Evolutionary conservation across 2,797 vertebrate species (phyloP), one percentile per base, ranked within the genome.

Genomic region (Dendrocincla tyrannina): DNA sequence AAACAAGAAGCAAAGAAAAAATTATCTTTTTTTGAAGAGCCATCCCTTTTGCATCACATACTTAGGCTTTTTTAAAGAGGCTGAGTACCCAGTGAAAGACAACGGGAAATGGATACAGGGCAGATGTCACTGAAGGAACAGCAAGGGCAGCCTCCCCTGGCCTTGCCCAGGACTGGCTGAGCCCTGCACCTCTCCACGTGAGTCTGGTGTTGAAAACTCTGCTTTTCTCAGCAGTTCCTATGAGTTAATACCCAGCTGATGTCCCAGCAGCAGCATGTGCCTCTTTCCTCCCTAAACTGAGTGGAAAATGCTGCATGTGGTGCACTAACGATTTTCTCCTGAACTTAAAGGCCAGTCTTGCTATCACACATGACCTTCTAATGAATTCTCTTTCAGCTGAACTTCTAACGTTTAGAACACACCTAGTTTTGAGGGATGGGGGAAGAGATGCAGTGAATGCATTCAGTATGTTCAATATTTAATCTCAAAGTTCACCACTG

Each of bases 351-450:
- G 77, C 62, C 52, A 77, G 9, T 18, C 72, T 84, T 58, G 47
- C 93, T 64, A 15, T 78, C 39, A 70, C 10, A 46, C 30, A 55
- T 88, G 79, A 88, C 84, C 84, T 81, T 85, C 76, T 94, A 66
- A 95, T 41, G 83, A 93, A 88, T 96, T 92, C 86, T 87, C 94
- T 92, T 92, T 88, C 79, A 90, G 76, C 44, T 86, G 64, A 60
- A 44, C 93, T 75, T 91, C 64, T 80, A 83, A 88, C 75, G 49
- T 86, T 95, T 94, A 89, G 67, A 84, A 62, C 74, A 88, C 76
- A 73, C 52, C 64, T 70, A 16, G 25, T 84, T 89, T 91, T 74
- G 78, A 82, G 85, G 39, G 63, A 13, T n/a, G 33, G 28, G 35
- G 37, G n/a, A n/a, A 91, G 72, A 86, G 55, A 27, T 81, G 55